phyloP scores from a whole-genome alignment of 2,113 vertebrate genomes.

The Bothrops jararaca region DNA sequence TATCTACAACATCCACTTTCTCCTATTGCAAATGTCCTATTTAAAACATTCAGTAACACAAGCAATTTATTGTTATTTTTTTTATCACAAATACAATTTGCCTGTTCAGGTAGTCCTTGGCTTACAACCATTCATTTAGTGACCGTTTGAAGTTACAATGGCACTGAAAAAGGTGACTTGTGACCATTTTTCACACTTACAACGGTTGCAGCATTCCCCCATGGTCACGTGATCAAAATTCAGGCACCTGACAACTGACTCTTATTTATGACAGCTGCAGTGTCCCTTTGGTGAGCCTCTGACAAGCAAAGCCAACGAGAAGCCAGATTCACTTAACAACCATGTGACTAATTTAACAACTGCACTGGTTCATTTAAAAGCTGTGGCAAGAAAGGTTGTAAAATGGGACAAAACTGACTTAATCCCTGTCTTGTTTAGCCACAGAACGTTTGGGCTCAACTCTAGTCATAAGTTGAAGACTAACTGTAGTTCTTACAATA shows the following conservation, averaged over 20 bases:
- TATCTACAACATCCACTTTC: not conserved
- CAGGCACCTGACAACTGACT: not conserved
- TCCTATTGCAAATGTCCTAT: not conserved
- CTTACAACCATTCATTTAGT: not conserved
- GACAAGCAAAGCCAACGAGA: not conserved
- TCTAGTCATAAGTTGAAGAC: not conserved
- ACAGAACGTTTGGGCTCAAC: not conserved
- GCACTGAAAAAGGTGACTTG: not conserved
- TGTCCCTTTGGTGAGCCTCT: not conserved
- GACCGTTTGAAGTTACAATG: not conserved
- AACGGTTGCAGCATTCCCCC: not conserved
- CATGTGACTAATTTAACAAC: not conserved
- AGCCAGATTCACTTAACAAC: not conserved
- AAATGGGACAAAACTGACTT: not conserved
- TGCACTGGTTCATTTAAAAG: not conserved
- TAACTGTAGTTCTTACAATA: not conserved
- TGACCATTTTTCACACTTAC: not conserved
- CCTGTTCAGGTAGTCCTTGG: not conserved
- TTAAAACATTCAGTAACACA: not conserved
- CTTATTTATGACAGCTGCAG: not conserved
- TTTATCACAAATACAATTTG: not conserved
- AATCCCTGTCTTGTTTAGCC: not conserved
- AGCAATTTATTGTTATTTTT: not conserved
- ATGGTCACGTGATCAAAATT: not conserved
- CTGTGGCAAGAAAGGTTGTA: not conserved